Conservation (phyloP, 2,113 vertebrate species). For the Dascyllus trimaculatus region DNA sequence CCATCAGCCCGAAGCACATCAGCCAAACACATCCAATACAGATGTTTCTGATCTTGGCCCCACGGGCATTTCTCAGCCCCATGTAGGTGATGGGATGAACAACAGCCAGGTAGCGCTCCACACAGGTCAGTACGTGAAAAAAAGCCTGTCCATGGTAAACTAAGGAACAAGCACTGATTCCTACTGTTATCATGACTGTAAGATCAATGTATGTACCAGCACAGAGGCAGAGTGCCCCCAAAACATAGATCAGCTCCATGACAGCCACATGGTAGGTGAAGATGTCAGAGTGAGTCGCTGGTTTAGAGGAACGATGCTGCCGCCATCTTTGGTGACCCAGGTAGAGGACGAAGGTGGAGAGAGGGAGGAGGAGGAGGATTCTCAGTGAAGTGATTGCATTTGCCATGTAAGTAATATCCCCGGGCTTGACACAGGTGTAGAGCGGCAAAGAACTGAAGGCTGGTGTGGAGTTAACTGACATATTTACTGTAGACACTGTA, state of each 20-base stretch:
- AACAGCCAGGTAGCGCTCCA: slow-evolving; percentile 45
- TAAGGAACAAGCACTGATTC: rapidly evolving
- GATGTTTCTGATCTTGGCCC: slow-evolving; percentile 15
- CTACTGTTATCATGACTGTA: rapidly evolving
- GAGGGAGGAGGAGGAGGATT: not conserved
- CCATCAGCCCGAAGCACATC: rapidly evolving
- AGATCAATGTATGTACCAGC: rapidly evolving
- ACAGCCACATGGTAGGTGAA: too few relatives aligned
- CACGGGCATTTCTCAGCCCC: rapidly evolving
- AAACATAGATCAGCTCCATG: not conserved
- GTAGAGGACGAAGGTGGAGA: not conserved
- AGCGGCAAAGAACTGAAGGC: not conserved
- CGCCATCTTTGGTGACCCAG: not conserved
- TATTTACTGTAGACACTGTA: not conserved
- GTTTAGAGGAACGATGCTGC: not conserved
- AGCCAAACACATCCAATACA: slow-evolving; percentile 36
- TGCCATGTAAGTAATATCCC: too few relatives aligned
- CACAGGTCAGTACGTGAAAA: slow-evolving; percentile 20
- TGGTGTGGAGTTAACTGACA: not conserved
- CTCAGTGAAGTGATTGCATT: not conserved
- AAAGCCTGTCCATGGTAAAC: rapidly evolving
- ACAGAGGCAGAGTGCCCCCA: not conserved
- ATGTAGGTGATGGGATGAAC: slow-evolving; percentile 45
- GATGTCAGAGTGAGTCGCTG: too few relatives aligned
- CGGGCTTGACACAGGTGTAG: too few relatives aligned